These are phyloP conservation scores for Amblyteles armatorius DNA, from an alignment of 2,888 invertebrate species.

Conservation along the genomic window DNA sequence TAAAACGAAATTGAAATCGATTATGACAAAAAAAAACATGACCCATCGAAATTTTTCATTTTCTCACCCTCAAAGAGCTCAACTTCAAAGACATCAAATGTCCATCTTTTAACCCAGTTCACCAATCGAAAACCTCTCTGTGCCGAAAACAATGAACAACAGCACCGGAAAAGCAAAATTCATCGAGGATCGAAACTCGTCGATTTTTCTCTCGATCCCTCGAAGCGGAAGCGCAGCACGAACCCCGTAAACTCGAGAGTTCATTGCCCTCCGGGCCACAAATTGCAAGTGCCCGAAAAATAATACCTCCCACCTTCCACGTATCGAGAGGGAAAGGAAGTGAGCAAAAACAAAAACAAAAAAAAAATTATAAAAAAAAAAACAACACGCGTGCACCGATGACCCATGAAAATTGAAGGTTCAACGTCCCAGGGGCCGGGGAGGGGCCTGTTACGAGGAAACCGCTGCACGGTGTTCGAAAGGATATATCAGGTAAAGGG, in stretches of 20 bases:
- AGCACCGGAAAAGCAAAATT: background rate
- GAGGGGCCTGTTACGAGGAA: slow-evolving; percentile 50
- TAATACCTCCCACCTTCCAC: background rate
- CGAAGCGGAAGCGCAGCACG: background rate
- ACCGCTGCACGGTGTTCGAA: slow-evolving; percentile 57
- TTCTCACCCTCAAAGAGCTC: too few species aligned
- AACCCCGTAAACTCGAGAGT: background rate
- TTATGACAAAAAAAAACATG: too few species aligned
- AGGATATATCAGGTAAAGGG: slow-evolving; percentile 65
- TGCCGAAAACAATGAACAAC: background rate
- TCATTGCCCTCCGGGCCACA: background rate
- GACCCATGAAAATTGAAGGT: slow-evolving; percentile 74
- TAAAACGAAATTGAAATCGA: background rate
- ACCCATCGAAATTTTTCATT: too few species aligned
- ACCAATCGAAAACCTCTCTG: background rate
- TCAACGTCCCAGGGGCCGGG: slow-evolving; percentile 74
- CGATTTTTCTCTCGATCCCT: background rate
- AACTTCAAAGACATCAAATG: background rate
- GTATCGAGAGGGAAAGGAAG: slow-evolving; percentile 7
- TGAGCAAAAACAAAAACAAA: background rate
- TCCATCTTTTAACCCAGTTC: background rate
- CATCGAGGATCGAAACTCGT: background rate
- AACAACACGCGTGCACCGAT: slow-evolving; percentile 50
- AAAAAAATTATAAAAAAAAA: slow-evolving; percentile 18
- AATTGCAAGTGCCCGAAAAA: slow-evolving; percentile 13